Evolutionary conservation across 2,888 invertebrate genomes (phyloP).

Genomic region (Pediacus dermestoides): DNA sequence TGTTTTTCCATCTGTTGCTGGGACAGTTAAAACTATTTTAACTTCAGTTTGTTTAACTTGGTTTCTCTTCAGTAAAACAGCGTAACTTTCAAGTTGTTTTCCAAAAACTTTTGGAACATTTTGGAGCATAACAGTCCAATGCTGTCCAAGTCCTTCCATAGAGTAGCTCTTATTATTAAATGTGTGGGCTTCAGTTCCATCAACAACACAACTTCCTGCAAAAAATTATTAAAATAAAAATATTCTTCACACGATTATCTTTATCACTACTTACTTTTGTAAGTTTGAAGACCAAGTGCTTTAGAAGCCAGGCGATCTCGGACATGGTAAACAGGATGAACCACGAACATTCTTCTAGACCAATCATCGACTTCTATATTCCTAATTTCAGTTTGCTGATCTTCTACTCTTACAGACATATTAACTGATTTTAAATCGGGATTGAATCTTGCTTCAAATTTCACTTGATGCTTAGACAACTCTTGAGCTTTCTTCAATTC

Average conservation of each 20-base stretch:
- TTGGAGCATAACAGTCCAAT: neutral
- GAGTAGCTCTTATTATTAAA: neutral
- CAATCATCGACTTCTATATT: neutral
- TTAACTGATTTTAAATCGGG: slow-evolving; percentile 1
- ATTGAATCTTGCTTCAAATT: neutral
- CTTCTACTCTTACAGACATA: neutral
- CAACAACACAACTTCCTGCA: slow-evolving; percentile 2
- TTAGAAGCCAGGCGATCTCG: neutral
- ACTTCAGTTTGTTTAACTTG: slow-evolving; percentile 1
- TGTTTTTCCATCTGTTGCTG: neutral
- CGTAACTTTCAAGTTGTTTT: slow-evolving; percentile 2
- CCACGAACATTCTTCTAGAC: neutral
- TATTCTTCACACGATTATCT: neutral
- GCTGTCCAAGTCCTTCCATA: neutral
- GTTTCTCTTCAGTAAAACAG: neutral
- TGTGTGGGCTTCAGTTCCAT: neutral
- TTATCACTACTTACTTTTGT: slow-evolving; percentile 3
- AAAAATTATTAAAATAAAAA: slow-evolving; percentile 2
- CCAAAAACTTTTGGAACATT: slow-evolving; percentile 19
- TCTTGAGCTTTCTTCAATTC: neutral
- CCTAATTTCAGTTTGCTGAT: neutral
- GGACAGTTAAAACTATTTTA: neutral
- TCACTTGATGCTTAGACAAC: neutral
- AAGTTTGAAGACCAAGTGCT: neutral
- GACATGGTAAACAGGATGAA: slow-evolving; percentile 1